phyloP scores from a whole-genome alignment of 2,113 vertebrate genomes.

The Cheilinus undulatus region DNA sequence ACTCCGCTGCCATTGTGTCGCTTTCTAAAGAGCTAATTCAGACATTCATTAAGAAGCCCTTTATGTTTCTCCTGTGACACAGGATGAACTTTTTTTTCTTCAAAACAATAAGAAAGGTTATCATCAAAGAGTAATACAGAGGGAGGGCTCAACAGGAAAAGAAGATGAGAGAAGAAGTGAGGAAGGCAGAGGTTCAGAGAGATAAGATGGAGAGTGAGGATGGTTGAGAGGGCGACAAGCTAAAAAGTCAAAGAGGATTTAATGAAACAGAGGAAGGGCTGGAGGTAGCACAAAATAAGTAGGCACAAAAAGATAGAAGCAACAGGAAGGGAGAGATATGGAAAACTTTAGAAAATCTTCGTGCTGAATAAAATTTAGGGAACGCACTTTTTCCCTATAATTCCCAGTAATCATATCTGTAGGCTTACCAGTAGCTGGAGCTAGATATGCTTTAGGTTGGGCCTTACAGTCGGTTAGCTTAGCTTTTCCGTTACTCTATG shows the following conservation, averaged over 20 bases:
- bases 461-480: too few species aligned
- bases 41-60: slow-evolving; percentile 25
- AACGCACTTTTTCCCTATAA: too few species aligned
- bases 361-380: too few species aligned
- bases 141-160: not conserved
- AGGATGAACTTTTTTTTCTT: not conserved
- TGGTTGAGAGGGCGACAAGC: not conserved
- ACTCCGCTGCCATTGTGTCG: slow-evolving; percentile 21
- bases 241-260: slow-evolving; percentile 8
- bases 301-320: not conserved
- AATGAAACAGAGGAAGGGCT: slow-evolving; percentile 1
- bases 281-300: slow-evolving; percentile 5
- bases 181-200: not conserved
- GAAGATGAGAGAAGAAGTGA: not conserved
- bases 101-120: not conserved
- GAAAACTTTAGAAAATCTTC: not conserved
- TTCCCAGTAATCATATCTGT: too few species aligned
- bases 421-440: too few species aligned
- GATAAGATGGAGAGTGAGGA: slow-evolving; percentile 1
- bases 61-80: slow-evolving; percentile 13
- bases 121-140: not conserved
- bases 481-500: too few species aligned
- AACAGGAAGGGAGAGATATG: not conserved
- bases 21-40: slow-evolving; percentile 46
- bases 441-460: too few species aligned